These are phyloP conservation scores for Hoplostethus atlanticus DNA, from an alignment of 2,797 vertebrate genomes.

Conservation along the genomic window DNA sequence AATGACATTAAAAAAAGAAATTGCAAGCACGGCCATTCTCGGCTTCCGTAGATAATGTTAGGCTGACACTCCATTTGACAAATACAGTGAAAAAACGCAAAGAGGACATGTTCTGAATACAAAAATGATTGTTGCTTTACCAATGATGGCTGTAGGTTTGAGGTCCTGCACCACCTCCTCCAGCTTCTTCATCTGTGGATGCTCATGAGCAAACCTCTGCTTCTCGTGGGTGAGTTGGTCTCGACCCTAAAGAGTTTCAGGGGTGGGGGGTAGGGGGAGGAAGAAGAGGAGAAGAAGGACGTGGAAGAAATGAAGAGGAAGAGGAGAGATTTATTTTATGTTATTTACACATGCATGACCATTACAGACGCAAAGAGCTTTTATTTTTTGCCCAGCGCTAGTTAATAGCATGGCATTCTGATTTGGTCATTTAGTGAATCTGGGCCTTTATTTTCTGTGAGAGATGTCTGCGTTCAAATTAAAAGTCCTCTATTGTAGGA, in stretches of 20 bases:
- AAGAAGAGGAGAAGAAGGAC: not conserved
- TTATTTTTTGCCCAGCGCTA: no score
- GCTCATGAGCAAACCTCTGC: constrained; percentile 91
- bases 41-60: no score
- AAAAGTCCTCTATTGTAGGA: no score
- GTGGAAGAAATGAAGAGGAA: constrained; percentile 15
- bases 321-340: not conserved
- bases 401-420: no score
- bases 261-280: not conserved
- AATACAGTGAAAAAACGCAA: not conserved
- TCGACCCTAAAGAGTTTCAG: constrained; percentile 84
- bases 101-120: not conserved
- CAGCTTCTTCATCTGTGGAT: constrained; percentile 90
- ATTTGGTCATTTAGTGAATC: no score
- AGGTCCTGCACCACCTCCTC: constrained; percentile 90
- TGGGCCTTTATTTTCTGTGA: no score
- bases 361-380: no score
- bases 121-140: constrained; percentile 73
- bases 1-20: no score
- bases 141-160: constrained; percentile 94
- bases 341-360: no score
- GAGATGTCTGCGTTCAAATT: no score
- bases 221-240: constrained; percentile 93
- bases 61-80: no score
- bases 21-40: no score